Base-by-base conservation (phyloP, 2,888 invertebrate genomes). In the Disparrhopalites patrizii region DNA sequence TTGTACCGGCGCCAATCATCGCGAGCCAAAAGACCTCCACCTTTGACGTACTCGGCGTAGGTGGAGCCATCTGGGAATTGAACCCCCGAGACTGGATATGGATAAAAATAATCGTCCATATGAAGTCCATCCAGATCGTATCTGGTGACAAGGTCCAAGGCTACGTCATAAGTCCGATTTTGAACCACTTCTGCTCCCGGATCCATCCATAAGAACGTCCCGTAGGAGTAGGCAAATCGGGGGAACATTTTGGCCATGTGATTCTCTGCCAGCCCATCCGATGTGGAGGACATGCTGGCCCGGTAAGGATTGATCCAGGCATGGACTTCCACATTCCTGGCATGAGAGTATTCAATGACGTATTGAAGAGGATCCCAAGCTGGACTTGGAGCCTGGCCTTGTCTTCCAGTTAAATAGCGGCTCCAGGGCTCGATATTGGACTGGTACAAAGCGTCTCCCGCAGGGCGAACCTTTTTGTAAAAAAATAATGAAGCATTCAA, bases 41-140 rank as follows among this genome's bases (percentile, higher is more conserved):
- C 68, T 20, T 28, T 51, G 27, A 65, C 1, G 36, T 70, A 70
- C 1, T 62, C 51, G 4, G 51, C 62, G 54, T 66, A 71, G 15
- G 71, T 71, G 18, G 38, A 33, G 33, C 54, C 27, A 38, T 71
- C 71, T 0, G 71, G 71, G 36, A 73, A 73, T 4, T 15, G 3
- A 1, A 65, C 54, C 3, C 70, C 71, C 2, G 63, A 25, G 1
- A 68, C 68, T 0, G 73, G 73, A 51, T 73, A 73, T 1, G 73
- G 73, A 38, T 73, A 73, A 38, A 72, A 73, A 52, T 73, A 72
- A 52, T 73, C 73, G 36, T 73, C 73, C 70, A 73, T 72, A 51
- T 73, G 73, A 51, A 73, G 43, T 8, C 73, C 73, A 58, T 70
- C 73, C 7, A 73, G 43, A 43, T 73, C 70, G 31, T 73, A 72